phyloP scores from a whole-genome alignment of 2,888 invertebrate species.

The Blastobasis lacticolella region DNA sequence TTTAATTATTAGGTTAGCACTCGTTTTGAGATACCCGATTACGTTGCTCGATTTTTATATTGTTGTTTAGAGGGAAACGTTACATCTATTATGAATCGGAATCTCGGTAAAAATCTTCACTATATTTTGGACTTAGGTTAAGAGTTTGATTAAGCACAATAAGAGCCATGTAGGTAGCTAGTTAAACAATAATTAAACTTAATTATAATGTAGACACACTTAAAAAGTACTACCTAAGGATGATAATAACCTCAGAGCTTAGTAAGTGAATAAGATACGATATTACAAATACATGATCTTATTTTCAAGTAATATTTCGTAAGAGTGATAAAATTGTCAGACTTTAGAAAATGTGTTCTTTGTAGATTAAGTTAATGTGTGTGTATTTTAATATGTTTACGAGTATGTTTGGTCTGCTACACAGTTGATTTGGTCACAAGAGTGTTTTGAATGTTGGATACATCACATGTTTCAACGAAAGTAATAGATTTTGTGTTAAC shows the following conservation, averaged over 20 bases:
- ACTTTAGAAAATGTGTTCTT: conserved; percentile 46
- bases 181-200: conserved; percentile 29
- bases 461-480: neutral
- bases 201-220: conserved; percentile 25
- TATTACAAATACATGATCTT: conserved; percentile 17
- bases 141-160: conserved; percentile 38
- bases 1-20: neutral
- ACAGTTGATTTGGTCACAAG: neutral
- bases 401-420: too few species aligned
- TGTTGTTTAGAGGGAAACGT: neutral
- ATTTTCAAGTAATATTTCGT: conserved; percentile 29
- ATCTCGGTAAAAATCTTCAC: conserved; percentile 37
- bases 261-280: conserved; percentile 27
- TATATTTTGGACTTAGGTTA: conserved; percentile 30
- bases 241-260: conserved; percentile 52
- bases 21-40: too few species aligned
- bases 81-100: conserved; percentile 16
- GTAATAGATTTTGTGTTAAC: neutral
- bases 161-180: conserved; percentile 28
- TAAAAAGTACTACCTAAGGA: conserved; percentile 15
- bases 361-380: conserved; percentile 31
- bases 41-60: neutral
- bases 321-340: conserved; percentile 23
- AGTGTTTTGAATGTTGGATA: neutral
- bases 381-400: conserved; percentile 7